Evolutionary conservation across 2,797 vertebrate species (phyloP), one percentile per base, ranked within the genome.

Genomic region (Chaetodon trifasciatus): DNA sequence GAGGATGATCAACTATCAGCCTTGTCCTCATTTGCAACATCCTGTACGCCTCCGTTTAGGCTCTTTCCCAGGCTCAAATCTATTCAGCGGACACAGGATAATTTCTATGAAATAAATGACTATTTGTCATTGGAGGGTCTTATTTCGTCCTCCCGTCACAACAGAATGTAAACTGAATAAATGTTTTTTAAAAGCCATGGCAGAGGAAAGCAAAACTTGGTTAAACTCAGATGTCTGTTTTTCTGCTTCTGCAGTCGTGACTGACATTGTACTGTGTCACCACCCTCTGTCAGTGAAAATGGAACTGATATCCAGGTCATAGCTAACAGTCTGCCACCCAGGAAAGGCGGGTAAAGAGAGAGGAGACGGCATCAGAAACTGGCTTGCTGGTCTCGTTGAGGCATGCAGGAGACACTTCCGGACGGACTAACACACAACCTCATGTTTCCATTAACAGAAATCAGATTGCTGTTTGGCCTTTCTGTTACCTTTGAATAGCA

Each of bases 361-460:
- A 65, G 17, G 68, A 13, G 53, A 37, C 65, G 60, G 49, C 62
- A 19, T 65, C 78, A 70, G 50, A 69, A 70, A 74, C 50, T 49
- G 70, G 19, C 82, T 81, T 16, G n/a, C 53, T 60, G 69, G 85
- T 57, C 74, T 77, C 68, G 83, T 82, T 75, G 55, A 78, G 84
- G 67, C 79, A 65, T 62, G 74, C 83, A 42, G 50, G 61, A 53
- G 81, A 78, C 44, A 62, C 70, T 50, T 61, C 47, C 23, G 49
- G 55, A 56, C 32, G 21, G 55, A 53, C 52, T 23, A 78, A 77
- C 77, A 83, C 66, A 72, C 37, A 44, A 49, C 55, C 78, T 66
- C 23, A 24, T 60, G 68, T 89, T 91, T 87, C 81, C 50, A 86
- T 91, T 84, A 66, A 11, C 69, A 42, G 65, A 40, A 82, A 83